These are phyloP conservation scores for Eupithecia pulchellata DNA, from an alignment of 2,888 invertebrate species.

Conservation along the genomic window DNA sequence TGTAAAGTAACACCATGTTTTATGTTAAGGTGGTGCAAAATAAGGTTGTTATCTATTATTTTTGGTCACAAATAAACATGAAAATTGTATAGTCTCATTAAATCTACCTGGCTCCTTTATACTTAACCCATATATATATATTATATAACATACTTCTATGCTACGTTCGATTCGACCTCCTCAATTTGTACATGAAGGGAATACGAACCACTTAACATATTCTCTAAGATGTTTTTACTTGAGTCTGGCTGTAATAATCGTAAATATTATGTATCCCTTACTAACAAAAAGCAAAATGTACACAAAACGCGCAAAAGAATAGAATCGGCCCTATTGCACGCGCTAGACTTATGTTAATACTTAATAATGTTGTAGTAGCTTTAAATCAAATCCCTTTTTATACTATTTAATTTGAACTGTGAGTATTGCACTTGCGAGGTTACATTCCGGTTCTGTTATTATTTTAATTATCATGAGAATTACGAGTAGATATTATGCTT, in stretches of 20 bases:
- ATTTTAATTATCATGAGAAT: too few species aligned
- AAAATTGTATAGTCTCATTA: not conserved
- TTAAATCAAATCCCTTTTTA: not conserved
- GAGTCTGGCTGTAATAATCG: not conserved
- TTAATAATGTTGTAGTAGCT: not conserved
- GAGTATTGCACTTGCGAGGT: too few species aligned
- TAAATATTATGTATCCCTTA: not conserved
- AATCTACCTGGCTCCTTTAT: not conserved
- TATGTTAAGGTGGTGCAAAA: not conserved
- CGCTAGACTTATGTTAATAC: too few species aligned
- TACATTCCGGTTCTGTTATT: too few species aligned
- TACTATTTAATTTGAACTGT: too few species aligned
- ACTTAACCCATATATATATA: not conserved
- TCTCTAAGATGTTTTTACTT: not conserved
- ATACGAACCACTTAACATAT: not conserved
- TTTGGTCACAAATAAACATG: not conserved
- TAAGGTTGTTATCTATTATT: not conserved
- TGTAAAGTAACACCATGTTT: slow-evolving; percentile 1
- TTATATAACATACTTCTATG: not conserved
- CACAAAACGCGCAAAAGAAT: too few species aligned
- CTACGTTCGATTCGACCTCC: slow-evolving; percentile 10
- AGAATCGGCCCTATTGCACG: too few species aligned
- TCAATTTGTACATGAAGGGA: slow-evolving; percentile 15
- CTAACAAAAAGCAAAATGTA: not conserved
- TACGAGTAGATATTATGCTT: too few species aligned